Conservation (phyloP, 2,797 vertebrate genomes). For the Onychomys arenicola region DNA sequence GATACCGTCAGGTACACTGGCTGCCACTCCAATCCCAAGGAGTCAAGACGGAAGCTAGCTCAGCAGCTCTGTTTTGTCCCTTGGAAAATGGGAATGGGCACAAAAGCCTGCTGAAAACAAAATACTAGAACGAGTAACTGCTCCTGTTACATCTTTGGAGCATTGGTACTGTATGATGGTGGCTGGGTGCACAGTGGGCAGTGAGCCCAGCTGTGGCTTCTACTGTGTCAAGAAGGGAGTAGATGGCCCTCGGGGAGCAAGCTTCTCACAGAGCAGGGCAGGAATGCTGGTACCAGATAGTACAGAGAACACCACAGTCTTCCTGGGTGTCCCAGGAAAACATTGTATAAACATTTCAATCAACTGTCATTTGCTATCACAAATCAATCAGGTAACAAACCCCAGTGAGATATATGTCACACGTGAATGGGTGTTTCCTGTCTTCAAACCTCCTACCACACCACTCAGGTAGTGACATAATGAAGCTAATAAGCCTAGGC, state of each 20-base stretch:
- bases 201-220: background rate
- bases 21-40: no score
- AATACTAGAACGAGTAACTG: background rate
- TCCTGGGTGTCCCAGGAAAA: background rate
- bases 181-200: rapidly evolving
- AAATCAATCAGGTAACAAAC: background rate
- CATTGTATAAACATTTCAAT: background rate
- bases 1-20: background rate
- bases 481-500: background rate
- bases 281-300: rapidly evolving
- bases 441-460: constrained; percentile 14
- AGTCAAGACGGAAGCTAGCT: no score
- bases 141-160: background rate
- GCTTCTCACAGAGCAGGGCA: rapidly evolving
- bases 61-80: background rate
- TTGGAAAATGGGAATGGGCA: rapidly evolving
- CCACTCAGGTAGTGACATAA: background rate
- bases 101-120: background rate
- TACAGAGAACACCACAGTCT: rapidly evolving
- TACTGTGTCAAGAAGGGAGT: background rate
- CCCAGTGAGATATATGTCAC: background rate
- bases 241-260: rapidly evolving
- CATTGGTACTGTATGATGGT: background rate
- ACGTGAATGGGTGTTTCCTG: background rate
- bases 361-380: background rate